Evolutionary conservation across 2,113 vertebrate species (phyloP), one percentile per base, ranked within the genome.

Genomic region (Fulica atra): DNA sequence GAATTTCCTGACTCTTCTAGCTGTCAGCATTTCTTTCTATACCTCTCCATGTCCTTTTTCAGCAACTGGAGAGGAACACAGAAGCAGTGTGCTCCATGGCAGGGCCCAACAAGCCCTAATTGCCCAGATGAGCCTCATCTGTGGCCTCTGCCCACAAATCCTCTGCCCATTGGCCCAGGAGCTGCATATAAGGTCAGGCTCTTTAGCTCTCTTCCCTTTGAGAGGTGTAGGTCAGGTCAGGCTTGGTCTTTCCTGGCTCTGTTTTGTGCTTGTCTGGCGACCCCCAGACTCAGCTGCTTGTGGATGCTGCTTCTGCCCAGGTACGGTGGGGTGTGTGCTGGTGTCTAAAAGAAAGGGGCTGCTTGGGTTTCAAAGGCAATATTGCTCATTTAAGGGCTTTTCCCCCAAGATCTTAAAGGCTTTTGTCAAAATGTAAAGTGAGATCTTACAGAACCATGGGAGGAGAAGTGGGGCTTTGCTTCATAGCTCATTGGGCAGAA

Each of bases 141-240:
- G 60, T 36, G 59, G 50, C 19, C 8, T 18, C n/a, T 31, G 11
- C 25, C 29, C 35, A 29, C n/a, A 36, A 8, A 14, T 5, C 38
- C n/a, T 12, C 24, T n/a, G 51, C 38, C 42, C 18, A 6, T 23
- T 28, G 36, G 23, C n/a, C n/a, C 4, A 7, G 13, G 65, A 51
- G 29, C 44, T 53, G 50, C 28, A 65, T 11, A 9, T 10, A 51
- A 86, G 19, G 33, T 31, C 56, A 56, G 66, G 17, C 5, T 71
- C 12, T 10, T 56, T 21, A n/a, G n/a, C 36, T 3, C 1, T 18
- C 1, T 1, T 0, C 5, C 29, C 6, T 78, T 33, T 35, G 28
- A 11, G 31, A 2, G n/a, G 6, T 3, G 17, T 2, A 33, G 35
- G 4, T 1, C 20, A 28, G 19, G 17, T 56, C 3, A 5, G 2